A percentile compares a stretch with the other conserved stretches of the same genome.
Evolutionary conservation across 2,113 vertebrate genomes (phyloP).

Genomic region (Hemiprocne comata): DNA sequence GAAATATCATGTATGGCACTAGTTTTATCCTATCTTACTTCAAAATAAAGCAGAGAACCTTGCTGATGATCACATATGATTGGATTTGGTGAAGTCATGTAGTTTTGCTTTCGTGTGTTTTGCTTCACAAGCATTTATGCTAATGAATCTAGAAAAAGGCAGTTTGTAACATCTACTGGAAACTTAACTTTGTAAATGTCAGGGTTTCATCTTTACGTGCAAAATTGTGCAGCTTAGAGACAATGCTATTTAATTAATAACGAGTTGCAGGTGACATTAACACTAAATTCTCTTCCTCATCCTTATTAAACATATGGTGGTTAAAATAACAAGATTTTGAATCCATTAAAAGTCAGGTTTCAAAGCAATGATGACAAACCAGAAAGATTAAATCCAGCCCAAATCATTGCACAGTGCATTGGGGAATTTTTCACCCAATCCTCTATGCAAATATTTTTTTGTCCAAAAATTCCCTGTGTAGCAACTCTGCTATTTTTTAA

Average conservation of each 20-base stretch:
- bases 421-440: neutral
- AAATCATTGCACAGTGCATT: neutral
- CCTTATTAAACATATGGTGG: conserved; percentile 18
- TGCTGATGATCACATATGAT: neutral
- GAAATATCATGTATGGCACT: neutral
- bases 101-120: neutral
- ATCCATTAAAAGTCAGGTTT: conserved; percentile 47
- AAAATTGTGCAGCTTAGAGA: conserved; percentile 11
- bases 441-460: neutral
- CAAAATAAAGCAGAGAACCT: neutral
- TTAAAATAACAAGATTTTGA: conserved; percentile 39
- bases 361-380: neutral
- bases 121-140: neutral
- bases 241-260: conserved; percentile 49
- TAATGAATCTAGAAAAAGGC: neutral
- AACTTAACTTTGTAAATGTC: conserved; percentile 48
- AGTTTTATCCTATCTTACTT: neutral
- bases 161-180: neutral
- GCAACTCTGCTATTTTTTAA: neutral
- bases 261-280: conserved; percentile 55
- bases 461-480: neutral
- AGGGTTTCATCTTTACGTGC: neutral
- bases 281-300: conserved; percentile 47
- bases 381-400: conserved; percentile 8
- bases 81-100: neutral